Base-by-base conservation (phyloP, 2,888 invertebrate genomes). In the Euclidia mi region DNA sequence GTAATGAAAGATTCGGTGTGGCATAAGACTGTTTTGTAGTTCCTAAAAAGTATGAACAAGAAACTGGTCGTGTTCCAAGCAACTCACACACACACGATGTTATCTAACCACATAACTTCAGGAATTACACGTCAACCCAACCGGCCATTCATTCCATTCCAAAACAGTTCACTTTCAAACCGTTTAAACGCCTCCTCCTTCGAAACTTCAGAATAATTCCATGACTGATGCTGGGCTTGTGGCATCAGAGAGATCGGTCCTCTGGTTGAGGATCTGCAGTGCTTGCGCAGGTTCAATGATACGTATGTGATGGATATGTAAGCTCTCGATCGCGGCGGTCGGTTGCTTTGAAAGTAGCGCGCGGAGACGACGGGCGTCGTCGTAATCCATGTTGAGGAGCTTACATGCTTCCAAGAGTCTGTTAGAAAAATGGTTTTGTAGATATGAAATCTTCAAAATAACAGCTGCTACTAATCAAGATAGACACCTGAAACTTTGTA, bases 321-420 rank as follows among this genome's bases (percentile, higher is more conserved):
- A 77, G 0, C n/a, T 60, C 0, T 71, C 79, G 0, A 44, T 63
- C 0, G 56, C 70, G 0, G 56, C 49, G 0, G 71, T 38, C 0
- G 83, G 70, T 1, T 78, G 80, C n/a, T 88, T 90, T 0, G 67
- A 28, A 0, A 98, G 81, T 0, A 96, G 94, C 57, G 97, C 96
- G 31, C 96, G 95, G 11, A 98, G 90, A 2, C 98, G 93, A 41
- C 98, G 93, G 0, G 98, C 98, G 31, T 97, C 97, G 0, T 98
- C 98, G 74, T 96, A 95, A 38, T 97, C 95, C 73, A 98, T 89
- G 73, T 96, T 97, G 32, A 98, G 89, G 34, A 98, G 90, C 66
- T 95, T 95, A 82, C 97, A 97, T 0, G 97, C 96, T 84, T 98
- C 98, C 61, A 96, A 92, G 32, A 97, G 92, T 78, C 98, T 98